Base-by-base conservation (phyloP, 1,140 invertebrate genomes). In the Orchesella cincta region DNA sequence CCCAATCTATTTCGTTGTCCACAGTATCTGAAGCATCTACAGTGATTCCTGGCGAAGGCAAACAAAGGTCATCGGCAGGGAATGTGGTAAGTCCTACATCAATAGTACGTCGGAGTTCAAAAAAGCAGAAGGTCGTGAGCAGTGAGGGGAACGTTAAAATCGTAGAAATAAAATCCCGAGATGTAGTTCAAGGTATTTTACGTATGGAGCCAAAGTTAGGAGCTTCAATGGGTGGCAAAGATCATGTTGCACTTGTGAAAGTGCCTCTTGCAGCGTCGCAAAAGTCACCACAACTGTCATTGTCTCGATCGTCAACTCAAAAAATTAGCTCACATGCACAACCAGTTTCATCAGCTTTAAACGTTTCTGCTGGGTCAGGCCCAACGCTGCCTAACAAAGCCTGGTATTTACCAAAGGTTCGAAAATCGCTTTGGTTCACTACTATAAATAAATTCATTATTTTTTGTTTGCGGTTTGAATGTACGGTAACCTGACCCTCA, bases 101-200 rank as follows among this genome's bases (percentile, higher is more conserved):
- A 28, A 26, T 54, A 14, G 52, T 33, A 20, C 54, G 73, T 29
- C 14, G 73, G 23, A 51, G 31, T 54, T 52, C 39, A 5, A 31
- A 26, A 46, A 74, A 74, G 28, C n/a, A n/a, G n/a, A 34, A 52
- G 33, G 46, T 39, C 46, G 29, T 34, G 14, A 39, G 39, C 14
- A 46, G 33, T 33, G 78, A 79, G 46, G 75, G 78, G 39, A 82
- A 82, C 57, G 76, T 82, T 1, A 82, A 80, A 74, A 82, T 82
- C 62, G 81, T 82, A 12, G 81, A 82, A 78, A 82, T 82, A 62
- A 79, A 77, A 31, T 79, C 78, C 16, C 77, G 78, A 20, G 79
- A 82, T 31, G 76, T 82, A 2, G 77, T 80, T 3, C 81, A 82
- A 76, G 81, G 81, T 26, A 82, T 82, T 73, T 76, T 82, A 31